Conservation (phyloP, 2,888 invertebrate species). For the Pemphredon lugubris region DNA sequence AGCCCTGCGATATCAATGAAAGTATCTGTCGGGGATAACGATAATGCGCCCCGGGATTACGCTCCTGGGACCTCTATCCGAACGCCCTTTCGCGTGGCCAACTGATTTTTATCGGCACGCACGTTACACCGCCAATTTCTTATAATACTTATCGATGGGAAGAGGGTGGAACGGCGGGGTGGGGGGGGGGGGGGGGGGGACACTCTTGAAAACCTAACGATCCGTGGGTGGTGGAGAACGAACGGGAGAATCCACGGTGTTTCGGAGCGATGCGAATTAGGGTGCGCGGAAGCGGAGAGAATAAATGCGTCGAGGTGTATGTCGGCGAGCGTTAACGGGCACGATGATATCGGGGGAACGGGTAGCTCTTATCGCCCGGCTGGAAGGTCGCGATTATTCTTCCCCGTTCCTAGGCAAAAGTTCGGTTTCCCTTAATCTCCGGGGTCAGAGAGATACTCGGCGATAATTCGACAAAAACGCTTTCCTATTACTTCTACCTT, state of each 20-base stretch:
- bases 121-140: slow-evolving; percentile 59
- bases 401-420: too few species aligned
- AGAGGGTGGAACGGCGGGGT: slow-evolving; percentile 14
- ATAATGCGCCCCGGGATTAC: slow-evolving; percentile 61
- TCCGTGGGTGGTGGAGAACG: slow-evolving; percentile 33
- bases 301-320: slow-evolving; percentile 19
- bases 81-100: slow-evolving; percentile 60
- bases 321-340: background rate
- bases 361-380: too few species aligned
- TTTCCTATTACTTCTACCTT: too few species aligned
- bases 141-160: slow-evolving; percentile 46
- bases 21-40: slow-evolving; percentile 63
- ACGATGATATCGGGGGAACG: too few species aligned
- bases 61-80: slow-evolving; percentile 56
- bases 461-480: too few species aligned
- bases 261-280: slow-evolving; percentile 32
- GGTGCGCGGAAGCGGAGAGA: slow-evolving; percentile 31
- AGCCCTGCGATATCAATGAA: slow-evolving; percentile 52
- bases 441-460: too few species aligned
- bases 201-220: slow-evolving; percentile 56
- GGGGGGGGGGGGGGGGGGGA: slow-evolving; percentile 6
- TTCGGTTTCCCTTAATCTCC: too few species aligned
- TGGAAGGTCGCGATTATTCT: too few species aligned
- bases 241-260: slow-evolving; percentile 10
- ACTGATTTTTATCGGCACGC: slow-evolving; percentile 69